Evolutionary conservation across 2,797 vertebrate species (phyloP), one percentile per base, ranked within the genome.

Genomic region (Lepus oiostolus): DNA sequence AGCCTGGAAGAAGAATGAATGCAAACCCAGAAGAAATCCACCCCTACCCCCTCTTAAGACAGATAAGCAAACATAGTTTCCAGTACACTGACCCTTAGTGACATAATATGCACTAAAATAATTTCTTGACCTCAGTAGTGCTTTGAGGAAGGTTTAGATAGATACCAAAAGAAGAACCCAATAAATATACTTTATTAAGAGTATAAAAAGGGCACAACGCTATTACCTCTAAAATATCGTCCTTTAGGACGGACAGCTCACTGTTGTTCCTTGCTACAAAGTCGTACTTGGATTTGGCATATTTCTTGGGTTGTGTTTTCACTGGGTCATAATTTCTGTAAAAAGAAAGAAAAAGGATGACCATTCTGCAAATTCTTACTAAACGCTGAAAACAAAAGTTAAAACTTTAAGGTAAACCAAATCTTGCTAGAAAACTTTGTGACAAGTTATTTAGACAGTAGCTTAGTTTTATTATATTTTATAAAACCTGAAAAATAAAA

Each of bases 191-290:
- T 85, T 93, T 76, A 76, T 85, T 85, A 80, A 81, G 63, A 80
- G 30, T 26, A 74, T 28, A 54, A 93, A 74, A 47, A 42, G 65
- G 30, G 22, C 60, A 84, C 83, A 71, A 90, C 71, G 65, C 1
- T n/a, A 60, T 98, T 98, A 99, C 99, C 99, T 99, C 99, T n/a
- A 99, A 98, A 0, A 99, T 96, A 91, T 99, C 99, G 81, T 99
- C 99, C 95, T 99, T 99, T 68, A 99, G 82, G 52, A 99, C 99
- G 0, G 99, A 99, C 88, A 99, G 99, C 94, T 99, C 99, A 1
- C 99, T 99, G 98, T 97, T 98, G 97, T 99, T 99, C 89, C 99
- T 99, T 68, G 99, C 99, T 98, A 99, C 98, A 96, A 99, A 99
- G 97, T 99, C 99, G 0, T 99, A 99, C 95, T 99, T 99, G 65